A percentile compares a stretch with the other conserved stretches of the same genome.
These are phyloP conservation scores for Chloroclysta siterata DNA, from an alignment of 2,888 invertebrate genomes.

Conservation along the genomic window DNA sequence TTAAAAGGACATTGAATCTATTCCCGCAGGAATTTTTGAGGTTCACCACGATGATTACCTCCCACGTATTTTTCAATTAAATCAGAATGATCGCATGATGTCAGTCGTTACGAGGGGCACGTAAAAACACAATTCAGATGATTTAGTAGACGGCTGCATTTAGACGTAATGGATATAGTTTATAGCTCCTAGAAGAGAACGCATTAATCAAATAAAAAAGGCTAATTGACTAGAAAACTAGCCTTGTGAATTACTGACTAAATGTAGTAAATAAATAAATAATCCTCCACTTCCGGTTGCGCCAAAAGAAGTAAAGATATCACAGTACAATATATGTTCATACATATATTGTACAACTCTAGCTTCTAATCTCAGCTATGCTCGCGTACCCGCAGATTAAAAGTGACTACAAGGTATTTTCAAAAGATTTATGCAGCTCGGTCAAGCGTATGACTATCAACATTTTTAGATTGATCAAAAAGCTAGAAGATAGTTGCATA, in stretches of 20 bases:
- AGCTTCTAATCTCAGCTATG: no score
- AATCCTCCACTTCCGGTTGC: no score
- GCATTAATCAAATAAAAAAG: not conserved
- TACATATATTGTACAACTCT: no score
- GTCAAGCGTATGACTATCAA: no score
- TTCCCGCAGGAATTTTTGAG: constrained; percentile 13
- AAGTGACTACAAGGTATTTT: no score
- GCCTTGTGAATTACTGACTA: not conserved
- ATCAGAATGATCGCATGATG: constrained; percentile 31
- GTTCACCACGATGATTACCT: constrained; percentile 11
- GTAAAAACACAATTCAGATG: constrained; percentile 23
- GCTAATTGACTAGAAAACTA: not conserved
- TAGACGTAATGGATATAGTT: constrained; percentile 21
- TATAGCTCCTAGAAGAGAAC: constrained; percentile 5
- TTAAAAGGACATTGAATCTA: constrained; percentile 14
- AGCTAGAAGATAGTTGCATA: no score
- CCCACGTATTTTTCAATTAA: constrained; percentile 37
- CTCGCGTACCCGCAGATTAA: no score
- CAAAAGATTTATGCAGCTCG: no score
- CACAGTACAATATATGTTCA: no score
- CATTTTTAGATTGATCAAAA: no score
- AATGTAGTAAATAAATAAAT: no score
- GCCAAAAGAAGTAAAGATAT: no score
- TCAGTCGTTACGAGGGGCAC: constrained; percentile 26
- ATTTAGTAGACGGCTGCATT: constrained; percentile 17